Evolutionary conservation across 2,797 vertebrate species (phyloP).

Genomic region (Sebastes hubbsi): DNA sequence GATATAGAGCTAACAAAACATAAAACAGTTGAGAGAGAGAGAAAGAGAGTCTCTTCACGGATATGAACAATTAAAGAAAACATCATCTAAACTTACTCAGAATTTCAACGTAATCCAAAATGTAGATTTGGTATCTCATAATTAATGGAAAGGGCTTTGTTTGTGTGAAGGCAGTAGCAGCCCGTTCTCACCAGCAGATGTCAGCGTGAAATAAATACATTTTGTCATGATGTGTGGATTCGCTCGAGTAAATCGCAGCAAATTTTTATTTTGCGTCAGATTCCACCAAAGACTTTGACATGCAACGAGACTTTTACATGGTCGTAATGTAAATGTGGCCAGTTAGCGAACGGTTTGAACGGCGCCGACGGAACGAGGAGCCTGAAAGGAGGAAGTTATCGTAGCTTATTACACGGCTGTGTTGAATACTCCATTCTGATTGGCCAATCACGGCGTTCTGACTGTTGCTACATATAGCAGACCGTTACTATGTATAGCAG

Average conservation of each 20-base stretch:
- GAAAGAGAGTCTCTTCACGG: background rate
- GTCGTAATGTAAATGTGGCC: too few relatives aligned
- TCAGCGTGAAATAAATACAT: too few relatives aligned
- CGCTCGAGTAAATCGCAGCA: background rate
- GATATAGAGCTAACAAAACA: slow-evolving; percentile 41
- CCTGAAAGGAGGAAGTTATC: too few relatives aligned
- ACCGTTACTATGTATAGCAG: too few relatives aligned
- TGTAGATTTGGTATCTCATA: background rate
- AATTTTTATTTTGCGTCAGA: background rate
- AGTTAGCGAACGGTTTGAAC: too few relatives aligned
- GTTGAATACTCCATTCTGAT: too few relatives aligned
- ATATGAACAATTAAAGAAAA: background rate
- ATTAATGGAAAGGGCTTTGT: background rate
- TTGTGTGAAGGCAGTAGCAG: too few relatives aligned
- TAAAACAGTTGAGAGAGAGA: slow-evolving; percentile 15
- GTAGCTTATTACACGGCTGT: too few relatives aligned
- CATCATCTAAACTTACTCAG: background rate
- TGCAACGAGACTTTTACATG: background rate
- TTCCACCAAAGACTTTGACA: background rate
- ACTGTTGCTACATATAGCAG: rapidly evolving
- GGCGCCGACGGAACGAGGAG: too few relatives aligned
- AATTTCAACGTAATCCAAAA: background rate
- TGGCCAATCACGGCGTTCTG: too few relatives aligned
- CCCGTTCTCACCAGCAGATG: background rate
- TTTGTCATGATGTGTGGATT: too few relatives aligned